Evolutionary conservation across 2,888 invertebrate species (phyloP).

Genomic region (Stenodera caucasica): DNA sequence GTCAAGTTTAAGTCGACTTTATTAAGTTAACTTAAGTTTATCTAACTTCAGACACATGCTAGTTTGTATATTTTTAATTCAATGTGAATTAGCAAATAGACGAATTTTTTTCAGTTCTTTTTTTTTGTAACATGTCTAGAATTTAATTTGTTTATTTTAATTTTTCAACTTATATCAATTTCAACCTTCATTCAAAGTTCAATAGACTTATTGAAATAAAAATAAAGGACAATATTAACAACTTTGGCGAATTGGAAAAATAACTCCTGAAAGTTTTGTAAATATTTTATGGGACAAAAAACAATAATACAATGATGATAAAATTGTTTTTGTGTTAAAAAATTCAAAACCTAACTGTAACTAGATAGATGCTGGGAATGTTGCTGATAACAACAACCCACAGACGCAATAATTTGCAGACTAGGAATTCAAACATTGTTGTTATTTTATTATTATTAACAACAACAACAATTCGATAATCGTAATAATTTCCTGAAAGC

Average conservation of each 20-base stretch:
- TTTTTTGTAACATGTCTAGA: slow-evolving; percentile 6
- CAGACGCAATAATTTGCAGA: slow-evolving; percentile 6
- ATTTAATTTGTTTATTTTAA: neutral
- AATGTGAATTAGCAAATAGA: slow-evolving; percentile 8
- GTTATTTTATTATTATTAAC: neutral
- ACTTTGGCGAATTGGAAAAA: too few relatives aligned
- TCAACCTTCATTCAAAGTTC: slow-evolving; percentile 8
- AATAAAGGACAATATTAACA: neutral
- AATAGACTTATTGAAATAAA: neutral
- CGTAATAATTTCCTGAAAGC: too few relatives aligned
- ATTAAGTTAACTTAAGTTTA: slow-evolving; percentile 5
- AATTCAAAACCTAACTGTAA: slow-evolving; percentile 7
- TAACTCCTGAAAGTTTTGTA: too few relatives aligned
- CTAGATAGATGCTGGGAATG: slow-evolving; percentile 7
- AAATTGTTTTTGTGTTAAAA: neutral
- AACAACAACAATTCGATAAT: neutral
- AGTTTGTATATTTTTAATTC: slow-evolving; percentile 1
- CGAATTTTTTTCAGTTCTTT: slow-evolving; percentile 5
- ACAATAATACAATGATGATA: neutral
- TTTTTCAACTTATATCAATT: neutral
- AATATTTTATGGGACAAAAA: neutral
- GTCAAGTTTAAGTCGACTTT: neutral
- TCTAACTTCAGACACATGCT: slow-evolving; percentile 3
- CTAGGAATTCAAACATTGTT: slow-evolving; percentile 3
- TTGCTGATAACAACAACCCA: slow-evolving; percentile 3